Conservation (phyloP, 2,113 vertebrate species). For the Hoplias malabaricus region DNA sequence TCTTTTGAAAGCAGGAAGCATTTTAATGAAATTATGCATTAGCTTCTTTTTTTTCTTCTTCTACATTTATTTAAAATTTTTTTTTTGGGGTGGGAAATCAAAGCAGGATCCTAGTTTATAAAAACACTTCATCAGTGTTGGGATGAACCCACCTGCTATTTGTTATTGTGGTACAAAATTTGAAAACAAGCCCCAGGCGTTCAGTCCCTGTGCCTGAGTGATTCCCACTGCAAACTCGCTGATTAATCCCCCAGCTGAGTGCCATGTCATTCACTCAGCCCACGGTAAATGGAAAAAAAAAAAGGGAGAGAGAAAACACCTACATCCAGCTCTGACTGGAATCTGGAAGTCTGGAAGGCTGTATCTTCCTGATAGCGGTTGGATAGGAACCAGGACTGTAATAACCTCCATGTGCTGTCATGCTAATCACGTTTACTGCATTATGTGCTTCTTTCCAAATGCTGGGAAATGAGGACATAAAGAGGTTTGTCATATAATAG, state of each 20-base stretch:
- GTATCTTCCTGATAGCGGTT: neutral
- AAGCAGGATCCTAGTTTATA: constrained; percentile 53
- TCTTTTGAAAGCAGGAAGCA: constrained; percentile 65
- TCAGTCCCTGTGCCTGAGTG: neutral
- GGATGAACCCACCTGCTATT: constrained; percentile 27
- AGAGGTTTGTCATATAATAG: too few relatives aligned
- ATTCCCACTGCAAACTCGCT: neutral
- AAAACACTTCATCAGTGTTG: constrained; percentile 48
- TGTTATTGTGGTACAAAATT: constrained; percentile 38
- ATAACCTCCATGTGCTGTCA: neutral
- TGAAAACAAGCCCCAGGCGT: neutral
- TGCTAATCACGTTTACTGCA: neutral
- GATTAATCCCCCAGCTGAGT: constrained; percentile 16
- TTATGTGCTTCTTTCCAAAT: neutral
- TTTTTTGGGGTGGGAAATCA: too few relatives aligned
- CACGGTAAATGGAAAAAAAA: neutral
- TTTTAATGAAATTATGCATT: constrained; percentile 71
- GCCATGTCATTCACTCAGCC: constrained; percentile 22
- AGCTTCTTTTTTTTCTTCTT: too few relatives aligned
- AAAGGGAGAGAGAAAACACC: neutral
- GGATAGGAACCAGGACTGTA: neutral
- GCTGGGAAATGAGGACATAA: too few relatives aligned
- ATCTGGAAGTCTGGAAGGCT: neutral
- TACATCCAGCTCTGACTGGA: neutral
- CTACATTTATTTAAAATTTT: too few relatives aligned